A percentile compares a stretch with the other conserved stretches of the same genome.
Conservation (phyloP, 2,797 vertebrate genomes). For the Chrysolophus pictus region DNA sequence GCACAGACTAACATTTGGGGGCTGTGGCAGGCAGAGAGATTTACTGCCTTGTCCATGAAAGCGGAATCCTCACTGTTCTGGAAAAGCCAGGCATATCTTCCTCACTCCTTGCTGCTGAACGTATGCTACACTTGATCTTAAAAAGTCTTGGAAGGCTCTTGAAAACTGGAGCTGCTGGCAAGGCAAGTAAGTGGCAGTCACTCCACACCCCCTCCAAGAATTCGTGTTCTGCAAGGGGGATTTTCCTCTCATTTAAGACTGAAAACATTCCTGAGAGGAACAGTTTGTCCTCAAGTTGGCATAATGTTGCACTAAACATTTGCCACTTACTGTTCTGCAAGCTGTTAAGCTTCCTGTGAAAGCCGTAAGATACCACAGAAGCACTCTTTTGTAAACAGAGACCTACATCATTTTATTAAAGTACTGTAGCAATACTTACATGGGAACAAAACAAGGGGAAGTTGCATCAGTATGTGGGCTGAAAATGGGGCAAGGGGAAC, state of each 20-base stretch:
- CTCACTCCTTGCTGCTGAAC: background rate
- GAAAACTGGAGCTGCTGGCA: conserved; percentile 35
- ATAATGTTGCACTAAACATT: conserved; percentile 72
- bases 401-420: conserved; percentile 50
- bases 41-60: background rate
- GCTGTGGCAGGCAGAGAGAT: background rate
- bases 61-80: background rate
- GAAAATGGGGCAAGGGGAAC: conserved; percentile 20
- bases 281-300: conserved; percentile 73
- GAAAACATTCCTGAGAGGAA: conserved; percentile 75
- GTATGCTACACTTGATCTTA: background rate
- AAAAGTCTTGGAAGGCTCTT: conserved; percentile 17
- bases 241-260: conserved; percentile 72
- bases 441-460: conserved; percentile 48
- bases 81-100: conserved; percentile 21
- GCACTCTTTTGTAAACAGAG: conserved; percentile 58
- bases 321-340: conserved; percentile 70
- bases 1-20: background rate
- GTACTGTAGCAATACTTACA: conserved; percentile 24
- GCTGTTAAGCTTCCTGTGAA: conserved; percentile 70
- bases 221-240: conserved; percentile 45
- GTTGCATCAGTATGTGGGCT: conserved; percentile 48
- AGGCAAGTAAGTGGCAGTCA: conserved; percentile 55
- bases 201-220: conserved; percentile 39
- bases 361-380: conserved; percentile 61